phyloP scores from a whole-genome alignment of 2,797 vertebrate species.

The Avahi laniger region DNA sequence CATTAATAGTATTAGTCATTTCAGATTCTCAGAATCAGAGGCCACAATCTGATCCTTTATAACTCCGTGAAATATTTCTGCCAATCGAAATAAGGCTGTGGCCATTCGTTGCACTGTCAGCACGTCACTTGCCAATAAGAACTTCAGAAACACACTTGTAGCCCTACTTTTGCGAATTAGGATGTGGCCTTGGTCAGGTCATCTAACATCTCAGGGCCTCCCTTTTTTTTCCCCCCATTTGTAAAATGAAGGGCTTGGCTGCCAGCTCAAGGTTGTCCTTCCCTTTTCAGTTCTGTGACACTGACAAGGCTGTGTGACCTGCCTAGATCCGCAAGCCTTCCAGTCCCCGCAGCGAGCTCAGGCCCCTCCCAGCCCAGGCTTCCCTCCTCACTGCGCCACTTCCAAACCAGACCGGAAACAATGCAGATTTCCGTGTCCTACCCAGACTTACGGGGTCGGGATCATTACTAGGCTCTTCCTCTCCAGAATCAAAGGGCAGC shows the following conservation, averaged over 20 bases:
- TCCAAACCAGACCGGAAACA: neutral
- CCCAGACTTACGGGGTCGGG: neutral
- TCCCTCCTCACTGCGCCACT: rapidly evolving
- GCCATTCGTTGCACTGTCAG: neutral
- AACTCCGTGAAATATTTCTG: neutral
- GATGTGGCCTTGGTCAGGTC: neutral
- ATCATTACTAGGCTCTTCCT: neutral
- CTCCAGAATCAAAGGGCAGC: neutral
- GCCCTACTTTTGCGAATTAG: neutral
- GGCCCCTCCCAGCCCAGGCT: neutral
- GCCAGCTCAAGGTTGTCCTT: neutral
- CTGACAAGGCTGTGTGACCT: neutral
- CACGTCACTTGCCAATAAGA: neutral
- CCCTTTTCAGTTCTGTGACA: neutral
- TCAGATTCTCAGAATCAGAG: neutral
- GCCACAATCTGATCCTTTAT: too few relatives aligned
- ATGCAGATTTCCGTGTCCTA: too few relatives aligned
- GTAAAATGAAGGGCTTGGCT: neutral
- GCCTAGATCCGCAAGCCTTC: neutral
- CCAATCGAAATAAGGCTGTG: neutral
- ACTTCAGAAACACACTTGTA: neutral
- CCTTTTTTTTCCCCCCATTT: neutral
- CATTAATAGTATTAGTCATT: neutral
- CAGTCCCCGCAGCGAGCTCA: rapidly evolving
- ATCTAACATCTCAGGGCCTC: too few relatives aligned